Conservation (phyloP, 2,113 vertebrate species). For the Oryzias celebensis region DNA sequence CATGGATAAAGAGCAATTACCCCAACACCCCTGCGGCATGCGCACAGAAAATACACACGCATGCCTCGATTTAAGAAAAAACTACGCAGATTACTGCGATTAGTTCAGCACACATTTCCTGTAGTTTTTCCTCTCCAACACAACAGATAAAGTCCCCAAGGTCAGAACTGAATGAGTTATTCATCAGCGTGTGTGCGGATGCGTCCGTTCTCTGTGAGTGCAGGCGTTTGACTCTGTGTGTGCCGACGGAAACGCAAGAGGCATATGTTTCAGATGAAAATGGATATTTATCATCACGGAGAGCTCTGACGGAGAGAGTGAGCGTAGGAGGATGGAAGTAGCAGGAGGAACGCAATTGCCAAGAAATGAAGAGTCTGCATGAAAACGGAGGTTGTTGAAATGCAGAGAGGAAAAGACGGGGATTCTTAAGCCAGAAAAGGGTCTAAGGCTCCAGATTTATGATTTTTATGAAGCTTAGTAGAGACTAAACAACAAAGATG, state of each 20-base stretch:
- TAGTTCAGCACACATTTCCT: constrained; percentile 53
- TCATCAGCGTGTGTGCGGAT: constrained; percentile 43
- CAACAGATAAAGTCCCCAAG: constrained; percentile 65
- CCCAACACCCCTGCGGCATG: constrained; percentile 28
- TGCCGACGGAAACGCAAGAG: constrained; percentile 61
- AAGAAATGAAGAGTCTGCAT: constrained; percentile 31
- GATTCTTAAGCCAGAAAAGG: background rate
- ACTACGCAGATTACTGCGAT: constrained; percentile 58
- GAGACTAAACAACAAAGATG: constrained; percentile 1
- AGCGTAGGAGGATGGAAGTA: constrained; percentile 39
- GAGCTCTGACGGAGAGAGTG: constrained; percentile 25
- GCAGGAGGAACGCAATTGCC: constrained; percentile 22
- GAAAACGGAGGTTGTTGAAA: background rate
- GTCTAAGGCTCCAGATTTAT: constrained; percentile 6
- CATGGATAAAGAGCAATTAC: constrained; percentile 39
- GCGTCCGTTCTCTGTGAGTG: constrained; percentile 8
- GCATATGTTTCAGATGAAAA: constrained; percentile 73
- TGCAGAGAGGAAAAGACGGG: background rate
- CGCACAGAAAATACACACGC: constrained; percentile 28
- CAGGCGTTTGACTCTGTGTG: constrained; percentile 56
- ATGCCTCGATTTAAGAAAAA: constrained; percentile 31
- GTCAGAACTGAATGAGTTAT: constrained; percentile 69
- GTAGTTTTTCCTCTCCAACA: constrained; percentile 25
- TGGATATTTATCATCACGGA: constrained; percentile 71
- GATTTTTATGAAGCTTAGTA: background rate